phyloP scores from a whole-genome alignment of 2,797 vertebrate genomes.

The Emydoidea blandingii region DNA sequence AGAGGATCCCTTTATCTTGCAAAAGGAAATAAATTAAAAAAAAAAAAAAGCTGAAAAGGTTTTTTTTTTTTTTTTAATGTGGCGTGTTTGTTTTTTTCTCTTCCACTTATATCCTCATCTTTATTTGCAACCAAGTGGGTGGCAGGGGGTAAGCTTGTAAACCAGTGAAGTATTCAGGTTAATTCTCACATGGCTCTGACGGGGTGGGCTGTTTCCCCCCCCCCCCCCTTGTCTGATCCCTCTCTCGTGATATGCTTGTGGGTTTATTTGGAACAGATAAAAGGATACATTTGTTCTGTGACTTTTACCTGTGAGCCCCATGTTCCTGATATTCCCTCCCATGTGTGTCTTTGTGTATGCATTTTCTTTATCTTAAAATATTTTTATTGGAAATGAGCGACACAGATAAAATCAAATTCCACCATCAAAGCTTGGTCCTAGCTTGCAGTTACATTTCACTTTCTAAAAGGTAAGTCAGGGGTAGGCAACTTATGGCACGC shows the following conservation, averaged over 20 bases:
- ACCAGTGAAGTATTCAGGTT: constrained; percentile 57
- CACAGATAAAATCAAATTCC: background rate
- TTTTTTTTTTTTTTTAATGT: background rate
- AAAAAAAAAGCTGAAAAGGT: too few relatives aligned
- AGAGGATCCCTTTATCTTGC: background rate
- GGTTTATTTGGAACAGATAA: background rate
- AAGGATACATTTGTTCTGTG: background rate
- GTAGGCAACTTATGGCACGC: too few relatives aligned
- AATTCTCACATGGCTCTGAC: constrained; percentile 43
- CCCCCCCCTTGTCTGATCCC: constrained; percentile 38
- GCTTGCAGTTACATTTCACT: background rate
- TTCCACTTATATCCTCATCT: accelerated
- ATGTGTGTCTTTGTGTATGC: accelerated
- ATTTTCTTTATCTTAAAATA: constrained; percentile 50
- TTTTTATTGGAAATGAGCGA: constrained; percentile 11
- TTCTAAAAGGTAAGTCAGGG: background rate
- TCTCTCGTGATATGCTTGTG: constrained; percentile 43
- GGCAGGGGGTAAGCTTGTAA: constrained; percentile 17
- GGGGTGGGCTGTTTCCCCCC: constrained; percentile 22
- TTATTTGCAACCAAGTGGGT: constrained; percentile 63
- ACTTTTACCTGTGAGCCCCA: background rate
- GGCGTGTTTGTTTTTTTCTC: accelerated
- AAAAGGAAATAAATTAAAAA: background rate
- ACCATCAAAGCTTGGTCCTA: background rate
- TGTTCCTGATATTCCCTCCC: accelerated